phyloP scores from a whole-genome alignment of 2,113 vertebrate genomes.

The Neopipo cinnamomea region DNA sequence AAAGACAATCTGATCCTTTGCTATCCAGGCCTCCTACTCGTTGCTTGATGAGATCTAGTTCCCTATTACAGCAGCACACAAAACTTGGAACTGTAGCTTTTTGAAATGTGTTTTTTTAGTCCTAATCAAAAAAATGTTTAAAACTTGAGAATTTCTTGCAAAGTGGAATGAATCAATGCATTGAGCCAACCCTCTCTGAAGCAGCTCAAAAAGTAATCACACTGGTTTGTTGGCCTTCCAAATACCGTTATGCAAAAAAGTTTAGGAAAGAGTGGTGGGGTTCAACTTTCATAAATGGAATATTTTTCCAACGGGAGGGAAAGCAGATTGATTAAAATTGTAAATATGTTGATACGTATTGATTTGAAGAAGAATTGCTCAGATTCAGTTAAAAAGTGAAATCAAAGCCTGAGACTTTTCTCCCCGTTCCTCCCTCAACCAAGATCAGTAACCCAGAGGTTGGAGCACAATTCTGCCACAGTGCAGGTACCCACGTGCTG shows the following conservation, averaged over 20 bases:
- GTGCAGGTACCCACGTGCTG: background rate
- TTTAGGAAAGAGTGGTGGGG: background rate
- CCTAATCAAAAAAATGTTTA: background rate
- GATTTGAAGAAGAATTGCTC: background rate
- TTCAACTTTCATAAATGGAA: background rate
- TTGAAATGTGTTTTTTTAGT: background rate
- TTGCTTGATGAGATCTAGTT: background rate
- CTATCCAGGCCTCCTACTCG: background rate
- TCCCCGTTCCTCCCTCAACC: background rate
- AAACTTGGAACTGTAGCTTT: background rate
- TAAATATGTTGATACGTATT: background rate
- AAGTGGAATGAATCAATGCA: background rate
- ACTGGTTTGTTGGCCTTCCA: background rate
- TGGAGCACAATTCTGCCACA: background rate
- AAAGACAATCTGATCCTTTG: background rate
- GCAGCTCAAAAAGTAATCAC: background rate
- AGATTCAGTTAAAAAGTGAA: background rate
- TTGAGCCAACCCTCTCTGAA: background rate
- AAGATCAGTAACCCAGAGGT: accelerated
- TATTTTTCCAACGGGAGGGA: background rate
- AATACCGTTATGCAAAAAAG: background rate
- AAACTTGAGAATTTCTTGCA: background rate
- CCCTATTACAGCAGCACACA: background rate
- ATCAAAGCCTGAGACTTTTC: background rate
- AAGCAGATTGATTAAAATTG: background rate